Base-by-base conservation (phyloP, 2,888 invertebrate genomes). In the Oscheius sp. region DNA sequence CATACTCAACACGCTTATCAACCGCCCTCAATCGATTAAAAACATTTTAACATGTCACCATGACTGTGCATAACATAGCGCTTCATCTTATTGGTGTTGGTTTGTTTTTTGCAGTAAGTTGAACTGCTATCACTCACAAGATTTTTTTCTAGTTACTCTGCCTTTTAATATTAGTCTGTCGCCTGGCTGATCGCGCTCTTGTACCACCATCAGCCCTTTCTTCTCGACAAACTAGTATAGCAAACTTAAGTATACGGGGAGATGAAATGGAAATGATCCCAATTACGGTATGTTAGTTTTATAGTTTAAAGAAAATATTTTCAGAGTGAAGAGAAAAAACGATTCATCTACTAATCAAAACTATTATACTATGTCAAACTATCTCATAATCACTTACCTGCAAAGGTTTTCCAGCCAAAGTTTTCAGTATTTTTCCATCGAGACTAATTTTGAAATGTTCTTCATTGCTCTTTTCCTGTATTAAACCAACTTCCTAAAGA, bases 391-490 rank as follows among this genome's bases (percentile, higher is more conserved):
- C 4, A 22, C 62, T 50, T 24, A 83, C 83, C 76, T 80, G 71
- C n/a, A 83, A 65, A 8, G 74, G 62, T 26, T 80, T 67, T 17
- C 81, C 80, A 41, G 68, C 80, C 50, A 73, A 73, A 1, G 81
- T 83, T 56, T 82, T 83, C 30, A 83, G 65, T 6, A 75, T 71
- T n/a, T 77, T 70, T 24, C 77, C 73, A 51, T 83, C 83, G 8
- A 83, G 73, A 6, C 73, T 61, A 24, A 83, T 50, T 51, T 80
- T 73, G 63, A 72, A 80, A 47, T 63, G 17, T 26, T 51, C 57
- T 30, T 74, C 70, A 44, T 59, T 59, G 36, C 17, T 24, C 17
- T 70, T 59, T 63, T 82, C 76, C 24, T 67, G 61, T 6, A 72
- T 57, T 12, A 78, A 63, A 20, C 67, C 68, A 17, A 80, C 80